phyloP scores from a whole-genome alignment of 2,888 invertebrate genomes.

The Melinopterus prodromus region DNA sequence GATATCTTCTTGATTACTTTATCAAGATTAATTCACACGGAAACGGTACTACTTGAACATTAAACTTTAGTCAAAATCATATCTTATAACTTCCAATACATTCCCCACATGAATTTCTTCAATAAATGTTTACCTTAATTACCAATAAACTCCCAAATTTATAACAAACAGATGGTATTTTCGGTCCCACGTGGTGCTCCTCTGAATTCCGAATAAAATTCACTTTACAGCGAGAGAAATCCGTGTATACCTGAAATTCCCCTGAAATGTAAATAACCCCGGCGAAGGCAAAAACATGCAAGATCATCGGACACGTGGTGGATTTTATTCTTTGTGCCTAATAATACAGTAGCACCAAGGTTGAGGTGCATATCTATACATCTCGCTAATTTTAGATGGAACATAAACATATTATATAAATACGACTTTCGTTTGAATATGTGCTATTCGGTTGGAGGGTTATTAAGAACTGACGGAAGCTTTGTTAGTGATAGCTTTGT shows the following conservation, averaged over 20 bases:
- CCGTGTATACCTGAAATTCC: not conserved
- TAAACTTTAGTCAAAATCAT: too few relatives aligned
- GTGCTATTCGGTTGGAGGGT: not conserved
- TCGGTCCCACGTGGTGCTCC: too few relatives aligned
- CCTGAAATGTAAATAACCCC: not conserved
- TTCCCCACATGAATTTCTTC: too few relatives aligned
- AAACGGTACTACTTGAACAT: too few relatives aligned
- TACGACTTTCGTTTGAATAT: not conserved
- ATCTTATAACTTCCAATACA: too few relatives aligned
- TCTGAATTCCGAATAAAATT: too few relatives aligned
- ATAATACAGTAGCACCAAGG: not conserved
- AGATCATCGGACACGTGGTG: not conserved
- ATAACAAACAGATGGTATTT: too few relatives aligned
- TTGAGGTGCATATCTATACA: not conserved
- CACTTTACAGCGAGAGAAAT: not conserved
- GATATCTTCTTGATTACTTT: too few relatives aligned
- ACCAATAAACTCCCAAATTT: too few relatives aligned
- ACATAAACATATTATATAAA: not conserved
- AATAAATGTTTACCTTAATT: too few relatives aligned
- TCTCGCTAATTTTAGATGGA: not conserved
- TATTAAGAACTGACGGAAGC: not conserved
- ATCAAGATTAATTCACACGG: too few relatives aligned
- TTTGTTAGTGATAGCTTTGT: not conserved
- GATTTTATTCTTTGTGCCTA: conserved; percentile 13
- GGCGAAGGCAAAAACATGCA: not conserved